phyloP scores from a whole-genome alignment of 2,797 vertebrate species.

The Pyrocephalus nanus region DNA sequence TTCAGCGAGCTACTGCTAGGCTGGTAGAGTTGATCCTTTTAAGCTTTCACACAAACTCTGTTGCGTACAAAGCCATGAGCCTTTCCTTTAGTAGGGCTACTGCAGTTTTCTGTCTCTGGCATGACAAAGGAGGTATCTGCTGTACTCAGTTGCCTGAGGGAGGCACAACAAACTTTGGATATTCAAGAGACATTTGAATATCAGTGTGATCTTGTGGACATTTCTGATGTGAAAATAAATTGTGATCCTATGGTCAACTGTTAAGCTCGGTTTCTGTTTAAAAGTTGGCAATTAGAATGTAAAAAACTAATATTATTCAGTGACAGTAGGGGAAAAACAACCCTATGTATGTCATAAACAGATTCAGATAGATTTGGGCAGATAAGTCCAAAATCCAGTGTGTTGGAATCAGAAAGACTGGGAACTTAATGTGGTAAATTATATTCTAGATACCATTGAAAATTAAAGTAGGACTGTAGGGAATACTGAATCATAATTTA shows the following conservation, averaged over 20 bases:
- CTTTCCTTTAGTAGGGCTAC: neutral
- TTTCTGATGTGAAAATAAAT: neutral
- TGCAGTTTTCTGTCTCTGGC: neutral
- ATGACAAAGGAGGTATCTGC: neutral
- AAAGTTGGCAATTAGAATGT: neutral
- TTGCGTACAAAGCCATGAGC: neutral
- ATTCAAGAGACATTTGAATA: neutral
- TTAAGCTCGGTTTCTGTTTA: neutral
- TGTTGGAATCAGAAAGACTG: neutral
- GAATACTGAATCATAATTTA: neutral
- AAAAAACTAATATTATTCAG: neutral
- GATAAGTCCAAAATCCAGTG: neutral
- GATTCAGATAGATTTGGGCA: neutral
- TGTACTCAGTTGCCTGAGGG: neutral
- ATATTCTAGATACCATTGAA: neutral
- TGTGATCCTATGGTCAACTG: neutral
- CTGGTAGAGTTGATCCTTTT: fast-evolving
- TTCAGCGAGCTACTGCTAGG: neutral
- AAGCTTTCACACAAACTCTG: neutral
- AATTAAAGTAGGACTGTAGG: neutral
- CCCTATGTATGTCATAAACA: neutral
- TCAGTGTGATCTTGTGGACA: neutral
- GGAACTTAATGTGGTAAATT: neutral
- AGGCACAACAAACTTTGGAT: neutral
- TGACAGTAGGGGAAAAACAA: fast-evolving